phyloP scores from a whole-genome alignment of 2,797 vertebrate genomes.

The Perodicticus potto region DNA sequence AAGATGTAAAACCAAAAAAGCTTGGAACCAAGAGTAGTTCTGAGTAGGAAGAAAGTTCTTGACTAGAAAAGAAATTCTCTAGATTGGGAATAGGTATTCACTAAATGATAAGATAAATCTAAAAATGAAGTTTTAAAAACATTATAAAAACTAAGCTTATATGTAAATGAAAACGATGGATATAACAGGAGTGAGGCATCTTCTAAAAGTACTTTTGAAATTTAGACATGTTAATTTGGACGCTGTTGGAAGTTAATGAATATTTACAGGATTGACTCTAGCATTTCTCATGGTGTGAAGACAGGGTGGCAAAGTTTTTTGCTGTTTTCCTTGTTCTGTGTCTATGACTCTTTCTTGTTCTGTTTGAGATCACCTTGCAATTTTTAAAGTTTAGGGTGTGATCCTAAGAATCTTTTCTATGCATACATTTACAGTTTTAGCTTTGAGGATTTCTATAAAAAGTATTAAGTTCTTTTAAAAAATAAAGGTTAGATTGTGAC shows the following conservation, averaged over 20 bases:
- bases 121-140: conserved; percentile 41
- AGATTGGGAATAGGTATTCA: background rate
- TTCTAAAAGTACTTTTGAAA: conserved; percentile 59
- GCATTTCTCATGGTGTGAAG: conserved; percentile 4
- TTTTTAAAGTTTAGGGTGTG: conserved; percentile 53
- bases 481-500: background rate
- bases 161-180: conserved; percentile 34
- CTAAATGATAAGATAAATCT: conserved; percentile 22
- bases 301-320: background rate
- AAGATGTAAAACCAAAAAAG: background rate
- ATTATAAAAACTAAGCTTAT: conserved; percentile 38
- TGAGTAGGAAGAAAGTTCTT: background rate
- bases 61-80: background rate
- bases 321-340: background rate
- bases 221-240: conserved; percentile 29
- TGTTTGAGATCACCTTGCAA: conserved; percentile 34
- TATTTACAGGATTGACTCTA: background rate
- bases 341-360: conserved; percentile 23
- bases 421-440: conserved; percentile 47
- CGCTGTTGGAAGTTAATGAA: background rate
- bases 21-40: background rate
- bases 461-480: conserved; percentile 52
- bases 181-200: background rate
- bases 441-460: conserved; percentile 15
- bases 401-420: conserved; percentile 51